A percentile compares a stretch with the other conserved stretches of the same genome.
Conservation (phyloP, 2,797 vertebrate species). For the Acomys russatus region DNA sequence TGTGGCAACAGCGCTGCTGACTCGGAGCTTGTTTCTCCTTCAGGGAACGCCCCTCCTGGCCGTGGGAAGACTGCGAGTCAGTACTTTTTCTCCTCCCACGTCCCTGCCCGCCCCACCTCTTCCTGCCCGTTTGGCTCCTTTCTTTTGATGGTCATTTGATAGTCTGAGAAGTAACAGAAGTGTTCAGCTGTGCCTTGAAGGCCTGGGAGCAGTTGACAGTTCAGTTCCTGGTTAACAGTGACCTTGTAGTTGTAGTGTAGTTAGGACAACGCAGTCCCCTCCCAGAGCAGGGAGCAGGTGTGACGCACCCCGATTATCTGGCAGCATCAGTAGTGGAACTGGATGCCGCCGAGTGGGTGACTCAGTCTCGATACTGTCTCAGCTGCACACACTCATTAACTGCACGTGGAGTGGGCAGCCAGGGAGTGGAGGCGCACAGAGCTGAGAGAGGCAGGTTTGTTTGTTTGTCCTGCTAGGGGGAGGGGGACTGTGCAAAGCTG, state of each 20-base stretch:
- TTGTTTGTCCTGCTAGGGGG: not conserved
- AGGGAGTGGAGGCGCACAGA: not conserved
- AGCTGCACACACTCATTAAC: not conserved
- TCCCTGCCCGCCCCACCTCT: not conserved
- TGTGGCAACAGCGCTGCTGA: slow-evolving; percentile 81
- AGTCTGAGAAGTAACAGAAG: not conserved
- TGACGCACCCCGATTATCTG: not conserved
- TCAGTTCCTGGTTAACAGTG: not conserved
- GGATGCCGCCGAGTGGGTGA: not conserved
- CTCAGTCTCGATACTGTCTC: not conserved
- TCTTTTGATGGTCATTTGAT: not conserved
- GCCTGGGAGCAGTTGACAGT: not conserved
- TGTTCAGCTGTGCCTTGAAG: not conserved
- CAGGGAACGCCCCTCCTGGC: slow-evolving; percentile 52
- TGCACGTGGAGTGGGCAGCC: not conserved
- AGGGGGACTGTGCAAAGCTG: not conserved
- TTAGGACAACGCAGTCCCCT: not conserved
- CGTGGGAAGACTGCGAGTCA: slow-evolving; percentile 40
- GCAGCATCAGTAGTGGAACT: not conserved
- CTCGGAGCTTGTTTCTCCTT: slow-evolving; percentile 81
- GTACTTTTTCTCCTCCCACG: slow-evolving; percentile 13
- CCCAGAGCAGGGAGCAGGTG: not conserved
- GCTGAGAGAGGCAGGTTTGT: not conserved
- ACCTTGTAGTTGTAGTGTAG: not conserved
- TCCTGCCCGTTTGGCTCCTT: not conserved